Evolutionary conservation across 1,140 invertebrate species (phyloP), one percentile per base, ranked within the genome.

Genomic region (Anastrepha ludens): DNA sequence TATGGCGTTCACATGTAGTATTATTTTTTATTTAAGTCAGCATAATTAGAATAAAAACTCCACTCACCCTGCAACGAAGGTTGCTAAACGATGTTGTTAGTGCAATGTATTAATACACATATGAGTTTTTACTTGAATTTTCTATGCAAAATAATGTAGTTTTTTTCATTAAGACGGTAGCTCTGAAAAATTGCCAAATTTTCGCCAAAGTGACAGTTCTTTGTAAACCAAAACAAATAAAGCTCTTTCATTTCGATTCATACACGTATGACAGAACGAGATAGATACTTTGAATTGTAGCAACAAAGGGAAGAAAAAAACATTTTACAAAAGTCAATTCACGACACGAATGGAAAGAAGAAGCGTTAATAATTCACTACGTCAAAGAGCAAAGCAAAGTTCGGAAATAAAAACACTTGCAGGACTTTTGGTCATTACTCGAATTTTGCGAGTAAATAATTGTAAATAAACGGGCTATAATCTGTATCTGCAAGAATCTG

Each of bases 331-430:
- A 62, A 81, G 74, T 81, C 74, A 81, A 81, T 20, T 55, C 47
- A 58, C 74, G 74, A 81, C 74, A 81, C 74, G 74, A 58, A 55
- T 17, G 55, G 50, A 50, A 81, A 81, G 44, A 81, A 81, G 50
- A 81, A 81, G 74, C 20, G 74, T 81, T 81, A 81, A 81, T 9
- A 81, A 81, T 81, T 81, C 74, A 81, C 74, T 44, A 81, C 44
- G 20, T 81, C n/a, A 50, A 81, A 81, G 20, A 81, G 44, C n/a
- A 81, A 81, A 55, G 74, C 47, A 81, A 81, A 74, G 67, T 74
- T 81, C 15, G 74, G 47, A 13, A 62, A 81, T 81, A 55, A 81
- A 81, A 81, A 81, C 74, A 81, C 9, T 81, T 81, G n/a, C 47
- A 58, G 41, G n/a, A 20, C 55, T 81, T 81, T 81, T 81, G 17